These are phyloP conservation scores for Callyntrura guangdongensis DNA, from an alignment of 2,888 invertebrate species.

Conservation along the genomic window DNA sequence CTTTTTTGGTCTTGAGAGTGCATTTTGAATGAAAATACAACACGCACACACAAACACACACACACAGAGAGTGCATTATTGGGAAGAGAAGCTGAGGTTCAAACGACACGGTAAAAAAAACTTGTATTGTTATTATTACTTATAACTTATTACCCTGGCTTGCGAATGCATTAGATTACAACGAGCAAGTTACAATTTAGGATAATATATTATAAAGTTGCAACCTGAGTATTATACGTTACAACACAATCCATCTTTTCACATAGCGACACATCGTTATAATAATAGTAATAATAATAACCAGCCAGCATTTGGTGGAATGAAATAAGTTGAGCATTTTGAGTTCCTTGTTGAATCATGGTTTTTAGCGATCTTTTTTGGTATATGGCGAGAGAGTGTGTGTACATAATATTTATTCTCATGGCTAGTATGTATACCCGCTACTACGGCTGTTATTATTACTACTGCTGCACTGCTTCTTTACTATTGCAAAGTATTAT, in stretches of 20 bases:
- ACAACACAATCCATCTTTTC: not conserved
- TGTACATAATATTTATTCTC: not conserved
- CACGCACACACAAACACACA: not conserved
- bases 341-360: constrained; percentile 14
- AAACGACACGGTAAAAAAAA: constrained; percentile 41
- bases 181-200: constrained; percentile 18
- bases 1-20: too few species aligned
- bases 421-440: too few species aligned
- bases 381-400: too few species aligned
- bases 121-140: not conserved
- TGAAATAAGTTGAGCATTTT: constrained; percentile 11
- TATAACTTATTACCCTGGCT: too few species aligned
- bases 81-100: constrained; percentile 58
- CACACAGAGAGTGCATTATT: constrained; percentile 45
- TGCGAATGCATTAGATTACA: constrained; percentile 7
- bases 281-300: too few species aligned
- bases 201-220: not conserved
- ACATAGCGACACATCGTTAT: constrained; percentile 31
- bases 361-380: constrained; percentile 31
- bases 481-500: constrained; percentile 18
- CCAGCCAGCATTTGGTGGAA: not conserved
- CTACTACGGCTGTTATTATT: not conserved
- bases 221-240: not conserved
- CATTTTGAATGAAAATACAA: constrained; percentile 4
- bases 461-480: constrained; percentile 5